Base-by-base conservation (phyloP, 1,140 invertebrate genomes). In the Neoseiulus cucumeris region DNA sequence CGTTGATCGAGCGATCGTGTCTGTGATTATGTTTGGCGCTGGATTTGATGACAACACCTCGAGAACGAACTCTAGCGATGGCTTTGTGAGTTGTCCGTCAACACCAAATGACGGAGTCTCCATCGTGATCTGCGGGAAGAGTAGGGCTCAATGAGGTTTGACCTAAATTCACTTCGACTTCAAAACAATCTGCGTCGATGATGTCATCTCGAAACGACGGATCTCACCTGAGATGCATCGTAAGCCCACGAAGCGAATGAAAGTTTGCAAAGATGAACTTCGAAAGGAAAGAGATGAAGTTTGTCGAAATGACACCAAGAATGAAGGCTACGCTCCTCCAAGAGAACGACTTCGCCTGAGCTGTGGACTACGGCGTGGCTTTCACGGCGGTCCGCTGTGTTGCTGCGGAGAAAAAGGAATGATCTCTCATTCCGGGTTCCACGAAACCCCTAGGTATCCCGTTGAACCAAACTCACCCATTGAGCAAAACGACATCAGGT, bases 231-330 rank as follows among this genome's bases (percentile, higher is more conserved):
- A 75, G 87, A 89, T 25, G 87, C 89, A 73, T 95, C 91, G 76
- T 94, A 95, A 0, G 92, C 93, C 92, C 92, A 96, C 0, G 89
- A 93, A 2, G 91, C 89, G 82, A 91, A 95, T 76, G 93, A 92
- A 80, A 94, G 84, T 41, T 84, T 84, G 73, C 91, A 94, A 65
- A 84, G 82, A 76, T 94, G 90, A 68, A 91, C 82, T 74, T 94
- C 91, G 75, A 95, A 95, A 0, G 90, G 91, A 75, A 93, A 95
- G 79, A 89, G 92, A 72, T 91, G 87, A 2, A 94, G 89, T 20
- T 59, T 59, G 73, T 92, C 87, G 68, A 90, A 88, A 74, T 89
- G 86, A 72, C 88, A 91, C 1, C 87, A 88, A 17, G 86, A 88
- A 42, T 87, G 82, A 73, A 87, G 89, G 66, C 90, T 89, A 12